Evolutionary conservation across 2,888 invertebrate species (phyloP).

Genomic region (Dorcus parallelipipedus): DNA sequence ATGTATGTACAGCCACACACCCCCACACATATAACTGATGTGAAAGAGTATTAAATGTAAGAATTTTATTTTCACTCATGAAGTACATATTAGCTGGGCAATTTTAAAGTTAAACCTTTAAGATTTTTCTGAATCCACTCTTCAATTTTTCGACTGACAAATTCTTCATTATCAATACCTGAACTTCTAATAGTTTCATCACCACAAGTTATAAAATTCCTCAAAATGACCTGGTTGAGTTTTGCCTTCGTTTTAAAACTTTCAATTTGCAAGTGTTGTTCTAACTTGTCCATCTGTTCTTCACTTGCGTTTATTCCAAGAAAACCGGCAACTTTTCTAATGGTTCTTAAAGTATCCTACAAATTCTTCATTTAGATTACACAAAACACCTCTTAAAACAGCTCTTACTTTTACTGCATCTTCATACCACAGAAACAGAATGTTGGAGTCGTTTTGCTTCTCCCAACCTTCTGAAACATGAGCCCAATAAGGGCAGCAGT

Average conservation of each 20-base stretch:
- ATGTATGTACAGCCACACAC: too few relatives aligned
- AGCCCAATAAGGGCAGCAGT: conserved; percentile 74
- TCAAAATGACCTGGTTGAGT: not conserved
- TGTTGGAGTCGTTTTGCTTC: conserved; percentile 60
- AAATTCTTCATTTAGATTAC: not conserved
- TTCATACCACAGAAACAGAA: conserved; percentile 77
- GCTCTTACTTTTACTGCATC: conserved; percentile 63
- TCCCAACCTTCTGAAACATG: conserved; percentile 77
- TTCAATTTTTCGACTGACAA: not conserved
- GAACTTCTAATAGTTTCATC: not conserved
- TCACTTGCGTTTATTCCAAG: not conserved
- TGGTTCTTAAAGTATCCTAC: not conserved
- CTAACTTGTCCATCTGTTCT: not conserved
- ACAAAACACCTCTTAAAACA: not conserved
- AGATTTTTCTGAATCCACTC: not conserved
- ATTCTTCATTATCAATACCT: not conserved
- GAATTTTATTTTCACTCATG: too few relatives aligned
- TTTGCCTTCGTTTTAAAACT: not conserved
- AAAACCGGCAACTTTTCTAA: not conserved
- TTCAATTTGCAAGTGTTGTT: not conserved
- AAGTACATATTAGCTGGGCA: not conserved
- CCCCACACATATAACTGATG: too few relatives aligned
- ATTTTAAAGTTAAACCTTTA: not conserved
- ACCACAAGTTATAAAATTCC: not conserved
- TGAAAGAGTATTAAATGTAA: too few relatives aligned